These are phyloP conservation scores for Nomada fabriciana DNA, from an alignment of 2,888 invertebrate species.

Conservation along the genomic window DNA sequence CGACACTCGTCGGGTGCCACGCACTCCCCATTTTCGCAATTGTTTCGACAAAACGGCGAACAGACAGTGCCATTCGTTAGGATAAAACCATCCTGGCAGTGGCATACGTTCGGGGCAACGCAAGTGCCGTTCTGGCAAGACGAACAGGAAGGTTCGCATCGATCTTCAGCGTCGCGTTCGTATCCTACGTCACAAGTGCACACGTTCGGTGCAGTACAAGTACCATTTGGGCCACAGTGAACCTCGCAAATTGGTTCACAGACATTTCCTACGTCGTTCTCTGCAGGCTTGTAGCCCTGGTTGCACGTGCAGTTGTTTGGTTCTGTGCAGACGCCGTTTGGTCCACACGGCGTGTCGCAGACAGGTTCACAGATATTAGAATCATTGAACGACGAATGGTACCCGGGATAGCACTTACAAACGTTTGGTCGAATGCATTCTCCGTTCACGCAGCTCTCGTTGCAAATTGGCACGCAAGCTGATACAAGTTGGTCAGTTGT, in stretches of 20 bases:
- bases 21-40: constrained; percentile 86
- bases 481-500: constrained; percentile 27
- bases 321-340: constrained; percentile 79
- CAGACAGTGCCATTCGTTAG: constrained; percentile 83
- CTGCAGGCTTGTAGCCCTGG: constrained; percentile 29
- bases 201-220: constrained; percentile 41
- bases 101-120: constrained; percentile 82
- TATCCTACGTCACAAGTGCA: constrained; percentile 53
- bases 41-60: constrained; percentile 85
- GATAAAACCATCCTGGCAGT: constrained; percentile 82
- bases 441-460: constrained; percentile 77
- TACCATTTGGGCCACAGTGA: constrained; percentile 82
- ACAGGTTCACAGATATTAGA: constrained; percentile 17
- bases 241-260: constrained; percentile 33
- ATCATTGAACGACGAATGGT: constrained; percentile 27
- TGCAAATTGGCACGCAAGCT: constrained; percentile 74
- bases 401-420: constrained; percentile 79
- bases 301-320: constrained; percentile 51
- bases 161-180: constrained; percentile 29
- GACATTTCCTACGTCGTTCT: not conserved
- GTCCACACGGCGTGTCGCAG: constrained; percentile 67
- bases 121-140: constrained; percentile 85
- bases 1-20: constrained; percentile 82
- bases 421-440: constrained; percentile 82
- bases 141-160: constrained; percentile 79